Conservation (phyloP, 2,797 vertebrate species). For the Limnodromus scolopaceus region DNA sequence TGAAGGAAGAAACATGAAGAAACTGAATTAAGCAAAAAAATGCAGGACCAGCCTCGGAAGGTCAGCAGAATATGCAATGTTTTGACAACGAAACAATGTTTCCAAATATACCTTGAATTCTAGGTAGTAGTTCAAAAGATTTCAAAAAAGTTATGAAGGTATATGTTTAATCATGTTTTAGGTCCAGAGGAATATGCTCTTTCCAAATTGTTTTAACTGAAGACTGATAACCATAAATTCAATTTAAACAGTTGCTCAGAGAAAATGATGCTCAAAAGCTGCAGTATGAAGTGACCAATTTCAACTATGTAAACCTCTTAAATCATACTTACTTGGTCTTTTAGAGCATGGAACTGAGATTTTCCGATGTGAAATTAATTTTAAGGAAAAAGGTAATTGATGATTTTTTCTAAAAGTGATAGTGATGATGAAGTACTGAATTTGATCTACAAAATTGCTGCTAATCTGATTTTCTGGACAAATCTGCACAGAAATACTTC, state of each 20-base stretch:
- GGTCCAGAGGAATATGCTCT: fast-evolving
- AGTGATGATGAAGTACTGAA: neutral
- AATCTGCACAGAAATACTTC: neutral
- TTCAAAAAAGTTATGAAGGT: neutral
- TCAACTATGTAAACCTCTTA: neutral
- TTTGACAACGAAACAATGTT: neutral
- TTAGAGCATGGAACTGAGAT: neutral
- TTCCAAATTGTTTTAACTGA: neutral
- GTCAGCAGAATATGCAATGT: neutral
- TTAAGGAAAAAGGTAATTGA: neutral
- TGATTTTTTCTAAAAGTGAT: neutral
- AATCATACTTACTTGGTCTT: neutral
- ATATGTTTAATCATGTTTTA: neutral
- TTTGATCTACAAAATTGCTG: neutral
- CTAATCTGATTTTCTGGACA: neutral
- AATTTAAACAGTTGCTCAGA: neutral
- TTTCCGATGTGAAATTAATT: neutral
- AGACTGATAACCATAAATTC: neutral
- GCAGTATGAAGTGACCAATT: neutral
- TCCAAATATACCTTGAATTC: neutral
- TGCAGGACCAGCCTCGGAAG: neutral
- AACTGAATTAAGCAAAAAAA: neutral
- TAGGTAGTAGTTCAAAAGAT: neutral
- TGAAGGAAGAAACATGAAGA: neutral
- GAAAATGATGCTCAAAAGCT: neutral